A percentile compares a stretch with the other conserved stretches of the same genome.
Conservation (phyloP, 2,888 invertebrate species). For the Pedicia rivosa region DNA sequence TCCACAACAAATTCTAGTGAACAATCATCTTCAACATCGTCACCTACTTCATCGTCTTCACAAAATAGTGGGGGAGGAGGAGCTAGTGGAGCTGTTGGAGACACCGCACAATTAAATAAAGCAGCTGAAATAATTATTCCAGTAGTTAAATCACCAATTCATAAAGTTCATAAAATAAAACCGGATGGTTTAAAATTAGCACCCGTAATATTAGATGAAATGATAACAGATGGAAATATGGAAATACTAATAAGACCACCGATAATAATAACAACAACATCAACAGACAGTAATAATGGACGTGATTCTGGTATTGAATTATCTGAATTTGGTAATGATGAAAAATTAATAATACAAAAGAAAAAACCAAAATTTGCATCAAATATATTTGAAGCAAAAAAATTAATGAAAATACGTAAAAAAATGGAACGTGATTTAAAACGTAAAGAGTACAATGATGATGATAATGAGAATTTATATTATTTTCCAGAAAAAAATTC, state of each 20-base stretch:
- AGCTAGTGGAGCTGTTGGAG: slow-evolving; percentile 5
- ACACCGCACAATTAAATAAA: slow-evolving; percentile 7
- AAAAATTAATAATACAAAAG: slow-evolving; percentile 29
- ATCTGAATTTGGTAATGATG: not conserved
- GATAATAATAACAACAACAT: not conserved
- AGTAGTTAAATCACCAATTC: too few relatives aligned
- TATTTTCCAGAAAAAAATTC: not conserved
- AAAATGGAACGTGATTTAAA: not conserved
- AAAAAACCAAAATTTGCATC: slow-evolving; percentile 54
- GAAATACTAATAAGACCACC: slow-evolving; percentile 16
- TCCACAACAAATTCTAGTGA: not conserved
- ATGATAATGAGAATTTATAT: not conserved
- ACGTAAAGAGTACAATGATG: too few relatives aligned
- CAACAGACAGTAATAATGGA: not conserved
- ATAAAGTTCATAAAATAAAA: too few relatives aligned
- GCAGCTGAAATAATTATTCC: too few relatives aligned
- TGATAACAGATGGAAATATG: slow-evolving; percentile 13
- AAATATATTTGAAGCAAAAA: slow-evolving; percentile 47
- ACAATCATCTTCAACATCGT: not conserved
- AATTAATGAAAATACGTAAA: slow-evolving; percentile 35
- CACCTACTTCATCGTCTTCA: too few relatives aligned
- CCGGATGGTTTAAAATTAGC: too few relatives aligned
- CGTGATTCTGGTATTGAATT: not conserved
- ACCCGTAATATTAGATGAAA: slow-evolving; percentile 16
- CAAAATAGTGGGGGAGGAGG: slow-evolving; percentile 19